Evolutionary conservation across 2,888 invertebrate genomes (phyloP).

Genomic region (Alcis repandata): DNA sequence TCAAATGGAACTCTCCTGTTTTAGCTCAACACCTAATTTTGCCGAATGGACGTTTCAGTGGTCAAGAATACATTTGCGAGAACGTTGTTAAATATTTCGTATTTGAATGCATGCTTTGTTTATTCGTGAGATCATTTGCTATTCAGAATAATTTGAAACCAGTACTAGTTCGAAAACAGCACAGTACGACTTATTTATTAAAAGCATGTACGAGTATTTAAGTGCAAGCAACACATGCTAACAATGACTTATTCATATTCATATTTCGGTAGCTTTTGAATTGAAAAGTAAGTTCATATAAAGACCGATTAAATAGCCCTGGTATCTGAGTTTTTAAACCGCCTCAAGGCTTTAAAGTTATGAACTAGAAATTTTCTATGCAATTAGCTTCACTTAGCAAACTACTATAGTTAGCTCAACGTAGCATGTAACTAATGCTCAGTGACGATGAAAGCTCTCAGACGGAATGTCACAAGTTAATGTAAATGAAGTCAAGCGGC

Average conservation of each 20-base stretch:
- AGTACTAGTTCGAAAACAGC: no score
- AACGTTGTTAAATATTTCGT: background rate
- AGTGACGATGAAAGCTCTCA: slow-evolving; percentile 20
- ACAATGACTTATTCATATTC: no score
- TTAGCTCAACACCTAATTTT: slow-evolving; percentile 58
- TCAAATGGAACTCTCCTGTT: slow-evolving; percentile 83
- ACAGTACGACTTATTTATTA: no score
- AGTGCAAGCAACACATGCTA: no score
- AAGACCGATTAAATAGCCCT: no score
- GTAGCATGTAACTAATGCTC: slow-evolving; percentile 1
- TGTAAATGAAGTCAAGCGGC: slow-evolving; percentile 62
- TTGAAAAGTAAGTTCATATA: no score
- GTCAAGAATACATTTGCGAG: slow-evolving; percentile 32
- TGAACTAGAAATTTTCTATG: background rate
- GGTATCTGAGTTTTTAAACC: no score
- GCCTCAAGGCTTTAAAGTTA: no score
- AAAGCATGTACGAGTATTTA: no score
- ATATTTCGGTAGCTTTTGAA: no score
- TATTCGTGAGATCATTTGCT: slow-evolving; percentile 8
- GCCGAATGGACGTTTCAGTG: slow-evolving; percentile 40
- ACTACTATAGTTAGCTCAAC: background rate
- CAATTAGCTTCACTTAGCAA: background rate
- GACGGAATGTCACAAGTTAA: slow-evolving; percentile 55
- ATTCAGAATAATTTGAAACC: background rate
- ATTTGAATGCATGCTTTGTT: slow-evolving; percentile 35